Evolutionary conservation across 2,113 vertebrate species (phyloP), one percentile per base, ranked within the genome.

Genomic region (Passer montanus): DNA sequence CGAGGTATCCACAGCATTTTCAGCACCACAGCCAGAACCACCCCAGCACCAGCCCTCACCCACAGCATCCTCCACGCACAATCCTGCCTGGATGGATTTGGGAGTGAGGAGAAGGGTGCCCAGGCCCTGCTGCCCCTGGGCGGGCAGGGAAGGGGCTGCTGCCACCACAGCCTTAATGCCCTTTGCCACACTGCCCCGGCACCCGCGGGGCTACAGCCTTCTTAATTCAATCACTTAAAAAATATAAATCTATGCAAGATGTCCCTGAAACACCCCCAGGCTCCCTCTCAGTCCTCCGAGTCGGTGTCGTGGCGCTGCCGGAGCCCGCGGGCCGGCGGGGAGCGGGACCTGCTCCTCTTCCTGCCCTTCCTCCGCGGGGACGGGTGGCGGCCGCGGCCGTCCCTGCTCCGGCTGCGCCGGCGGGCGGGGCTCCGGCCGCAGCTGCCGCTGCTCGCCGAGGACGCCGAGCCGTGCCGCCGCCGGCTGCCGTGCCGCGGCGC

Each of bases 231-330:
- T 18, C 73, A 5, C 63, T 84, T 50, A 19, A 82, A 95, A 95
- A 90, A 81, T 31, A 84, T 0, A 46, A 23, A 50, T 10, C 49
- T 63, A 0, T 12, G 44, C 1, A 11, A 58, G 14, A 30, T 41
- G n/a, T 37, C 84, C 46, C 59, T 28, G 44, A 44, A 19, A 22
- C 16, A 13, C 6, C 0, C 7, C 23, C 47, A 5, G 7, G 7
- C 2, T 60, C 55, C 13, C 22, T 8, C 41, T 93, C 74, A 95
- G 74, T 90, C 89, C 43, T 92, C 94, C 0, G 80, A 97, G 94
- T 98, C 97, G 4, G 97, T 98, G 97, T 98, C 97, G 15, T 98
- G 98, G 87, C 98, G 97, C 81, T 94, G 98, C 96, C 95, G 97
- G 96, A 80, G 67, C n/a, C 97, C 89, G 31, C 91, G 96, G 96